Percentiles rank a stretch among this genome's conserved stretches.
These are phyloP conservation scores for Porites lutea DNA, from an alignment of 64 coral and sea anemone genomes.

Conservation along the genomic window DNA sequence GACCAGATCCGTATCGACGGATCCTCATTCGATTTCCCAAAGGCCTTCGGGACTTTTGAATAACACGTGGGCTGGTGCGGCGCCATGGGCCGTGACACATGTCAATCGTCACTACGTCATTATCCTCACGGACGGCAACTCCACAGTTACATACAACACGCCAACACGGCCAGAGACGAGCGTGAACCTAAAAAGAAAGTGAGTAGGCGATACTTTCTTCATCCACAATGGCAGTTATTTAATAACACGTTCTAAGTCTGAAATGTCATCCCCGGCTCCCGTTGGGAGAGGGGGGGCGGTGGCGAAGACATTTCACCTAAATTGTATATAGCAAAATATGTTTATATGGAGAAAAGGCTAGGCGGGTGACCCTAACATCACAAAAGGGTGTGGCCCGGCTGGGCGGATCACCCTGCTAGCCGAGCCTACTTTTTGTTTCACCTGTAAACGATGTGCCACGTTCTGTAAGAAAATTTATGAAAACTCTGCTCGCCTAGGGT, in stretches of 20 bases:
- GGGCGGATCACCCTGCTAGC: no score
- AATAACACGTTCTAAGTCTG: not conserved
- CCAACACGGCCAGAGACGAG: slow-evolving; percentile 95
- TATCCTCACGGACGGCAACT: slow-evolving; percentile 84
- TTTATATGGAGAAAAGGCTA: no score
- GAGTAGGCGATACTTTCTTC: not conserved
- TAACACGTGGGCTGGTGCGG: slow-evolving; percentile 69
- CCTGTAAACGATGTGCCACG: no score
- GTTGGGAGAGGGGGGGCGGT: no score
- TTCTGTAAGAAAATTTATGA: no score
- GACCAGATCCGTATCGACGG: slow-evolving; percentile 59
- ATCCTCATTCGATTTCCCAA: slow-evolving; percentile 82
- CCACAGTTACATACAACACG: slow-evolving; percentile 96
- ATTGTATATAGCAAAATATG: no score
- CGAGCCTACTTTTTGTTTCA: no score
- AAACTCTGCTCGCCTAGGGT: no score
- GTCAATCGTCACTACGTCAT: slow-evolving; percentile 82
- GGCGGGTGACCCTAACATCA: no score
- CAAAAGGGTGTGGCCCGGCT: no score
- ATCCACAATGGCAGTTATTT: not conserved
- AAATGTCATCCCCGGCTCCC: no score
- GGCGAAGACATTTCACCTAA: no score
- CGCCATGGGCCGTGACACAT: slow-evolving; percentile 85
- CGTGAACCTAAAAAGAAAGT: slow-evolving; percentile 68
- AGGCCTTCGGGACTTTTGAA: slow-evolving; percentile 68